Evolutionary conservation across 2,797 vertebrate species (phyloP), one percentile per base, ranked within the genome.

Genomic region (Orestias chungarensis): DNA sequence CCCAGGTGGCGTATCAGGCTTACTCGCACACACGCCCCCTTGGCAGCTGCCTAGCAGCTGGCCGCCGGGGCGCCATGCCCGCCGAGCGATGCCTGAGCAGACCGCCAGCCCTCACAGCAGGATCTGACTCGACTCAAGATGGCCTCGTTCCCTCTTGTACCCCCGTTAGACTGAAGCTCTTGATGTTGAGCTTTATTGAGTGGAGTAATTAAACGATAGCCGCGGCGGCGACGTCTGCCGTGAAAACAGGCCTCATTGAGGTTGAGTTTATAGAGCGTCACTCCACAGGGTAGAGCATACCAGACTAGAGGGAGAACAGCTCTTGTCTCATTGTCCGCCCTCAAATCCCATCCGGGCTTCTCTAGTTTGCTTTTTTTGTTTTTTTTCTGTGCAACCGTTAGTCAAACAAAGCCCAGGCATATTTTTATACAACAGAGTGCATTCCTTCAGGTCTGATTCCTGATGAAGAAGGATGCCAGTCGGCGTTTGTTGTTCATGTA

Each of bases 131-230:
- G 71, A 46, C 87, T 89, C 54, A 78, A 83, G 78, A 86, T 74
- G 70, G 74, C 64, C 82, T 50, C 49, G 0, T 78, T 68, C 81
- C 40, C 59, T 68, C 52, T 86, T 27, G n/a, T 52, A 57, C 80
- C 81, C 81, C 33, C 33, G 76, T 80, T 77, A 79, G 87, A 89
- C 82, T 74, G 76, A 83, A 70, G 79, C 82, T 69, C 77, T 90
- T 86, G 87, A 89, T 88, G 79, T 87, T 68, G 76, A 68, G 79
- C 90, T 92, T 92, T 92, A 91, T 88, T 90, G 78, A 86, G 83
- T 20, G 3, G 73, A 50, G 87, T 90, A 91, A 92, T 93, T 86
- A 87, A 88, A 89, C 76, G 82, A 92, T 80, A 71, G 82, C 73
- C 70, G 27, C 44, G 75, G 27, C 44, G 75, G 77, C 64, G 52